These are phyloP conservation scores for Paracanthobrama guichenoti DNA, from an alignment of 2,113 vertebrate species.

Conservation along the genomic window DNA sequence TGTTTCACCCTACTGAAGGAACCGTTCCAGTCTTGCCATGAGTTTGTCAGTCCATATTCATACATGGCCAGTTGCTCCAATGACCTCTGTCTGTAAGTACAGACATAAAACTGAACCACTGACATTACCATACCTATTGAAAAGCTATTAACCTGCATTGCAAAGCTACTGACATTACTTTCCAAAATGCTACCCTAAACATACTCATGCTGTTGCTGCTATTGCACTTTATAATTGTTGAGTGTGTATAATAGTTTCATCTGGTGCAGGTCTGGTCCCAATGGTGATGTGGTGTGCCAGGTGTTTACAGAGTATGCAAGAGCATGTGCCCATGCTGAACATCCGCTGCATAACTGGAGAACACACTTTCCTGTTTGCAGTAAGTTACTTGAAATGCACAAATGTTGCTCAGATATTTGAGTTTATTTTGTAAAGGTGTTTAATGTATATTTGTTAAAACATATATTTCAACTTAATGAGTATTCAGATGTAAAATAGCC, in stretches of 20 bases:
- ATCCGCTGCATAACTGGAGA: constrained; percentile 87
- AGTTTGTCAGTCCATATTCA: constrained; percentile 89
- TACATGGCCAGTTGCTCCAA: constrained; percentile 93
- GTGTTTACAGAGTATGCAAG: constrained; percentile 90
- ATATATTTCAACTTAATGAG: not conserved
- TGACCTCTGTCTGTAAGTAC: constrained; percentile 92
- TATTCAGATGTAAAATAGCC: not conserved
- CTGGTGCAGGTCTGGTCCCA: constrained; percentile 79
- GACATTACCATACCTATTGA: not conserved
- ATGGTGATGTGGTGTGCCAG: constrained; percentile 84
- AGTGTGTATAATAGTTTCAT: not conserved
- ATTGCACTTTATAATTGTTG: not conserved
- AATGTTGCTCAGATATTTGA: constrained; percentile 53
- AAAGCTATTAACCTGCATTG: not conserved
- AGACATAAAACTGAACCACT: not conserved
- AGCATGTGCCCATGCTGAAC: constrained; percentile 89
- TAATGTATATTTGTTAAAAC: not conserved
- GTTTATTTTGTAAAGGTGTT: not conserved
- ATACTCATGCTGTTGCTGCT: not conserved
- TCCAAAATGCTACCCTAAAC: not conserved
- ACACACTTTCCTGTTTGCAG: constrained; percentile 82
- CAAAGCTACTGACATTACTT: not conserved
- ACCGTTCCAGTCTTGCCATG: constrained; percentile 88
- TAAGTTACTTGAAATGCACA: constrained; percentile 65
- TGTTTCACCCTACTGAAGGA: constrained; percentile 79